These are phyloP conservation scores for Aphidius colemani DNA, from an alignment of 2,888 invertebrate genomes.

Conservation along the genomic window DNA sequence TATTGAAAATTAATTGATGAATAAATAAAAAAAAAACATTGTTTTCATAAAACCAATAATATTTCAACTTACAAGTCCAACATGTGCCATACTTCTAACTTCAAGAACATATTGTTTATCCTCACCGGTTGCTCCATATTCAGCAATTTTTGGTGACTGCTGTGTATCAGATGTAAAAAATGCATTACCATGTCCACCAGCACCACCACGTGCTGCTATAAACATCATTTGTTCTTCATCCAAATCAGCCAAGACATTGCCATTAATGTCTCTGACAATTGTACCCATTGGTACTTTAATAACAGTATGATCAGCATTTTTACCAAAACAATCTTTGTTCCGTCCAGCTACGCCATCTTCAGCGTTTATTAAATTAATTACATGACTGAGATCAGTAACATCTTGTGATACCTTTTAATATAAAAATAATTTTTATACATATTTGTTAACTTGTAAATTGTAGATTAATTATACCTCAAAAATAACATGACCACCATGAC, in stretches of 20 bases:
- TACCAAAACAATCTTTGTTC: slow-evolving; percentile 80
- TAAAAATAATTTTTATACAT: slow-evolving; percentile 13
- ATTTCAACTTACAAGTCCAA: slow-evolving; percentile 72
- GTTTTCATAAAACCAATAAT: slow-evolving; percentile 1
- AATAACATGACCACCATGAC: slow-evolving; percentile 92
- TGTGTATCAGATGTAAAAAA: slow-evolving; percentile 83
- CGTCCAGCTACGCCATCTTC: slow-evolving; percentile 74
- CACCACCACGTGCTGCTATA: slow-evolving; percentile 92
- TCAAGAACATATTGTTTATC: slow-evolving; percentile 74
- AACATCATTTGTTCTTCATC: slow-evolving; percentile 74
- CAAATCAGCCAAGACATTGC: slow-evolving; percentile 72
- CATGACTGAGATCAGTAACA: slow-evolving; percentile 73
- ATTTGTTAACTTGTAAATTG: too few relatives aligned
- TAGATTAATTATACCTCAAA: too few relatives aligned
- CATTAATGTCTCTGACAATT: slow-evolving; percentile 66
- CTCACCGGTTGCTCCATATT: slow-evolving; percentile 88
- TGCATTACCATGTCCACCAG: slow-evolving; percentile 93
- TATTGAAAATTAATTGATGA: slow-evolving; percentile 42
- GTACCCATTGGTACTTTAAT: slow-evolving; percentile 85
- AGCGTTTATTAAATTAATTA: slow-evolving; percentile 68
- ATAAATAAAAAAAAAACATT: slow-evolving; percentile 6
- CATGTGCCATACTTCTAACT: slow-evolving; percentile 90
- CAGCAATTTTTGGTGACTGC: slow-evolving; percentile 82
- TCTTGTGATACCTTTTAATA: slow-evolving; percentile 66
- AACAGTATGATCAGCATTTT: slow-evolving; percentile 73